Evolutionary conservation across 2,113 vertebrate species (phyloP).

Genomic region (Meleagris gallopavo): DNA sequence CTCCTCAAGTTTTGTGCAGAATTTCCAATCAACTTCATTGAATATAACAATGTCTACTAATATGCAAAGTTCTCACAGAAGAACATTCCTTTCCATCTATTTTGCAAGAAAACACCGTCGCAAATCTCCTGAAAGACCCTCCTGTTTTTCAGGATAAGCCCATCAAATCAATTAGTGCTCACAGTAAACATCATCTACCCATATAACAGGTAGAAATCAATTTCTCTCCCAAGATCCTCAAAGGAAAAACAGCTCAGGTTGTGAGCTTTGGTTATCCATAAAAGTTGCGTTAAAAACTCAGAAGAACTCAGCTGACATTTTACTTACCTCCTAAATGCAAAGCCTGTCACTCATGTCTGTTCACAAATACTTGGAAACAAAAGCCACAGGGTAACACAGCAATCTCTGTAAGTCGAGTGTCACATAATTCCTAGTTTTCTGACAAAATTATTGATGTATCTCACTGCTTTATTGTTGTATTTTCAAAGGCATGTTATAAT

Average conservation of each 20-base stretch:
- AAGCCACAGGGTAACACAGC: background rate
- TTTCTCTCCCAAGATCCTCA: background rate
- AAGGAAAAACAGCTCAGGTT: background rate
- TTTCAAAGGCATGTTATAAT: background rate
- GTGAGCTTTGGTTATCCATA: background rate
- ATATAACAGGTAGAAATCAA: background rate
- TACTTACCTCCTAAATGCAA: background rate
- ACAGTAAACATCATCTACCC: background rate
- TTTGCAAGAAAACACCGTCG: background rate
- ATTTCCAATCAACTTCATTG: slow-evolving; percentile 21
- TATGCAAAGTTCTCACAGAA: background rate
- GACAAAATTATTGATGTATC: background rate
- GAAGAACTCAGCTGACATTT: background rate
- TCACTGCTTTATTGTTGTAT: background rate
- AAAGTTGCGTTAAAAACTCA: background rate
- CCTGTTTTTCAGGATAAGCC: background rate
- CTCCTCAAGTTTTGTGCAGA: slow-evolving; percentile 14
- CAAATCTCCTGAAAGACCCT: background rate
- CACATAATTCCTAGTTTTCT: background rate
- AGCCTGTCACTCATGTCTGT: background rate
- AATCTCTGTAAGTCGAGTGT: background rate
- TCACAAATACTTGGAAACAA: background rate
- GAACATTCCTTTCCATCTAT: background rate
- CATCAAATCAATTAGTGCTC: background rate
- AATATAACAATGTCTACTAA: background rate